Evolutionary conservation across 2,888 invertebrate genomes (phyloP).

Genomic region (Agrochola lota): DNA sequence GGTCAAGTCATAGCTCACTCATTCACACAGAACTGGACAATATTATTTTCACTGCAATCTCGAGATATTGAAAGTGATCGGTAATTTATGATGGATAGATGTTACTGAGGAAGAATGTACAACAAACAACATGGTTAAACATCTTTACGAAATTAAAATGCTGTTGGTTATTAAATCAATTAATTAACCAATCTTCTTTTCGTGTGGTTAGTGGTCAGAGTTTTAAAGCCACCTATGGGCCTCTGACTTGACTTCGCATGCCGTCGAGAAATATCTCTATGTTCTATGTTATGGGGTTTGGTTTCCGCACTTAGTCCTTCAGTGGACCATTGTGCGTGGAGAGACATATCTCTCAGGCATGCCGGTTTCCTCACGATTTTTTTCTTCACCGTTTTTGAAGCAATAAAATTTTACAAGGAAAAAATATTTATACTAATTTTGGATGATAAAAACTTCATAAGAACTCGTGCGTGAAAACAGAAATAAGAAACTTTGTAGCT

Average conservation of each 20-base stretch:
- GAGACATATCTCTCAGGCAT: too few relatives aligned
- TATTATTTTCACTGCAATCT: constrained; percentile 43
- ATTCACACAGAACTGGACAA: constrained; percentile 16
- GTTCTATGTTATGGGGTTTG: too few relatives aligned
- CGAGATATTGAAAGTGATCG: constrained; percentile 36
- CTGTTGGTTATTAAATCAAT: background rate
- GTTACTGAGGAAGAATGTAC: background rate
- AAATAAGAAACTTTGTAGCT: background rate
- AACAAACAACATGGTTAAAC: background rate
- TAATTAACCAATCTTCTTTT: too few relatives aligned
- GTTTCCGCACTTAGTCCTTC: too few relatives aligned
- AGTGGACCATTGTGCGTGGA: too few relatives aligned
- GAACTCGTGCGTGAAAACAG: background rate
- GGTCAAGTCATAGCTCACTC: background rate
- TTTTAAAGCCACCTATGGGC: too few relatives aligned
- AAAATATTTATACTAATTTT: background rate
- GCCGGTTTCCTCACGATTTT: too few relatives aligned
- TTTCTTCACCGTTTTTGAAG: too few relatives aligned
- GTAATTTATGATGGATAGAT: constrained; percentile 26
- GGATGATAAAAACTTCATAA: background rate
- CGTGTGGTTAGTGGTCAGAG: too few relatives aligned
- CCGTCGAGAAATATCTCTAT: too few relatives aligned
- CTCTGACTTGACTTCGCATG: too few relatives aligned
- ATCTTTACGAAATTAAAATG: background rate
- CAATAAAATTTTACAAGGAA: background rate